A percentile compares a stretch with the other conserved stretches of the same genome.
phyloP scores from a whole-genome alignment of 1,140 invertebrate genomes.

The Holcopasites calliopsidis region DNA sequence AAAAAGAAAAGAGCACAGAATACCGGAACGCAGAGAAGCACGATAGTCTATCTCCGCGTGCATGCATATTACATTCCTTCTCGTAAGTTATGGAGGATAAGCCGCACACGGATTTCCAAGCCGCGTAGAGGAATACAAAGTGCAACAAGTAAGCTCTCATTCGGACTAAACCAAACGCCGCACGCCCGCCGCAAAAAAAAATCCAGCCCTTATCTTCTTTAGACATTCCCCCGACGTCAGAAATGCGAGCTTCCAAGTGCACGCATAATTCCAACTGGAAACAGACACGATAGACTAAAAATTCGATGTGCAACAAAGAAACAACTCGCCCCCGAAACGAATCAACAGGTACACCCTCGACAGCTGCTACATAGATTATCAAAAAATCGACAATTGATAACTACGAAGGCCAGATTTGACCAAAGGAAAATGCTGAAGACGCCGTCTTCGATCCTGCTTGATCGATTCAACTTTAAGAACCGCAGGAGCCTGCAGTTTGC shows the following conservation, averaged over 20 bases:
- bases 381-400: too few relatives aligned
- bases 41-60: neutral
- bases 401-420: too few relatives aligned
- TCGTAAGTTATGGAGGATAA: conserved; percentile 14
- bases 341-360: conserved; percentile 40
- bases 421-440: too few relatives aligned
- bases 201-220: neutral
- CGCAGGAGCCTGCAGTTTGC: neutral
- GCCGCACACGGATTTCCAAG: neutral
- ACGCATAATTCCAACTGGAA: neutral
- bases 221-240: neutral
- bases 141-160: conserved; percentile 31
- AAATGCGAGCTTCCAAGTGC: neutral
- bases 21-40: neutral
- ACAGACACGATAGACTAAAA: neutral
- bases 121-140: neutral
- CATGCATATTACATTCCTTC: conserved; percentile 29
- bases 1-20: neutral
- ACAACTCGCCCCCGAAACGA: neutral
- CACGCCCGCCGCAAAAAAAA: neutral
- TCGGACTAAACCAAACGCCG: neutral
- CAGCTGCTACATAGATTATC: too few relatives aligned
- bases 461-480: neutral
- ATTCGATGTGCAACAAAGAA: neutral
- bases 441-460: neutral